Percentiles rank a stretch among this genome's conserved stretches.
These are phyloP conservation scores for Ischnura elegans DNA, from an alignment of 2,888 invertebrate genomes.

Conservation along the genomic window DNA sequence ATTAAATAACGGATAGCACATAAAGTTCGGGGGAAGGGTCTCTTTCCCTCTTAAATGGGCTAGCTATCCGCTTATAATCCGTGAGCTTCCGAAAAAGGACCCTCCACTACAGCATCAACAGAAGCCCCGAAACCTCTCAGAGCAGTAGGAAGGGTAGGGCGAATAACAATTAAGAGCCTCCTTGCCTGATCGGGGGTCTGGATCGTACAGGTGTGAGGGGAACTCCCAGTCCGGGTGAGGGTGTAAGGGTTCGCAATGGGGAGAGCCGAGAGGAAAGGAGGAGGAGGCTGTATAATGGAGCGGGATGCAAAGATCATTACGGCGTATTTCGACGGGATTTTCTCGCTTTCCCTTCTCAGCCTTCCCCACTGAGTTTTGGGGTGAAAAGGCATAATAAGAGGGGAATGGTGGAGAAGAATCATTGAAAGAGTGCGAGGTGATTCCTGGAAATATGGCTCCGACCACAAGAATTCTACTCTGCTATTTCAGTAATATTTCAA, in stretches of 20 bases:
- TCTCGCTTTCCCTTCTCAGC: neutral
- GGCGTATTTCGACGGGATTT: neutral
- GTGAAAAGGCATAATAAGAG: neutral
- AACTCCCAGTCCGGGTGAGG: neutral
- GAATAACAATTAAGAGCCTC: conserved; percentile 14
- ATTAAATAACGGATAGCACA: neutral
- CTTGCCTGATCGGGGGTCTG: neutral
- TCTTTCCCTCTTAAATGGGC: neutral
- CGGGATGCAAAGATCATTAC: conserved; percentile 15
- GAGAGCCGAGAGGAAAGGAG: neutral
- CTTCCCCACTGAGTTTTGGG: neutral
- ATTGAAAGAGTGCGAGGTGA: neutral
- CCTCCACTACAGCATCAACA: neutral
- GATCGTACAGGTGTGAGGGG: conserved; percentile 15
- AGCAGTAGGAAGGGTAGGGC: neutral
- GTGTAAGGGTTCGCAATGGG: neutral
- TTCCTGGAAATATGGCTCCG: neutral
- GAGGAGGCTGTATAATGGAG: neutral
- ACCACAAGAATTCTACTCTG: neutral
- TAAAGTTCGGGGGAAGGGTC: too few relatives aligned
- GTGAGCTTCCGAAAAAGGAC: neutral
- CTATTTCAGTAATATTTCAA: too few relatives aligned
- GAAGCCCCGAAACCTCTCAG: neutral
- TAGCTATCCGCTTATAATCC: neutral
- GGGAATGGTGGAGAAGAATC: neutral